Base-by-base conservation (phyloP, 1,140 invertebrate species). In the Magallana gigas region DNA sequence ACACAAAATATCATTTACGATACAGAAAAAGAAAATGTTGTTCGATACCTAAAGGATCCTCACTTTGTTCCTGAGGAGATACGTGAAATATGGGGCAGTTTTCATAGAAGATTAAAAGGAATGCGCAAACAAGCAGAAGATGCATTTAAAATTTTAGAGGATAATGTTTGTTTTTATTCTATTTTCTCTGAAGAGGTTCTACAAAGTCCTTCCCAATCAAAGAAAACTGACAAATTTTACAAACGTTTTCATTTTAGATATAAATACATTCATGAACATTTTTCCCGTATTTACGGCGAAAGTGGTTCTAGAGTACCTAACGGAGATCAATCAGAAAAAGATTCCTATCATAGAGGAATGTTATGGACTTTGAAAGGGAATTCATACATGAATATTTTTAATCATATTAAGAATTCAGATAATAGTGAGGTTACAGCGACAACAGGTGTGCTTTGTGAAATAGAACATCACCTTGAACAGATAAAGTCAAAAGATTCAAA, bases 161-260 rank as follows among this genome's bases (percentile, higher is more conserved):
- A 86, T 12, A 48, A 85, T 76, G 56, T 86, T 18, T 86, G 88
- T 57, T 88, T 88, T 60, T 76, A 23, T 11, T 88, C 76, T 29
- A 68, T 83, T 59, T 71, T 76, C 3, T 36, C 85, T 16, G 84
- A 68, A 11, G 64, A 48, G n/a, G n/a, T 23, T 48, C 57, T 23
- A 9, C 12, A 59, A n/a, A 80, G 16, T 68, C 0, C 71, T 11
- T 58, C 1, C 14, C 60, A 14, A 12, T 9, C 8, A n/a, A 16
- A 8, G 18, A 59, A 8, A 11, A 57, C 60, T 12, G 83, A 84
- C 14, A 80, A 68, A 14, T n/a, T 81, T n/a, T 88, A 85, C 29
- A 58, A 57, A 85, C 80, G 18, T 57, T 62, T 85, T 29, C 68
- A 0, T 23, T 60, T 12, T n/a, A 0, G 57, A 36, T 84, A 88